Conservation (phyloP, 1,140 invertebrate species). For the Zaprionus ghesquierei region DNA sequence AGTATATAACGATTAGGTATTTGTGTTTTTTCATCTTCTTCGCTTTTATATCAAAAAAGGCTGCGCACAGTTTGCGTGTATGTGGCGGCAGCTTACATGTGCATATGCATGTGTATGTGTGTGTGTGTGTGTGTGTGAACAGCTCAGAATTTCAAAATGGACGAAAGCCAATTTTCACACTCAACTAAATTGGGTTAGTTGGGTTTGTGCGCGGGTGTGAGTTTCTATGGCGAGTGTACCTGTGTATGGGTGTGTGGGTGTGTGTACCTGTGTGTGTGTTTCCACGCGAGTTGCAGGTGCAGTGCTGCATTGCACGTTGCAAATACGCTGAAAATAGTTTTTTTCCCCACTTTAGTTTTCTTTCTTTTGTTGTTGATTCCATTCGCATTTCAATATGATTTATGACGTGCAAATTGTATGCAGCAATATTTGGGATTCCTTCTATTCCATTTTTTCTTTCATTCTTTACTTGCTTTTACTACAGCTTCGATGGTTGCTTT, state of each 20-base stretch:
- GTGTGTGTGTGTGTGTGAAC: slow-evolving; percentile 38
- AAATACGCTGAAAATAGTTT: slow-evolving; percentile 60
- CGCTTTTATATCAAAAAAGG: slow-evolving; percentile 59
- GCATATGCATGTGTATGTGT: slow-evolving; percentile 26
- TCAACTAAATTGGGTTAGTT: slow-evolving; percentile 79
- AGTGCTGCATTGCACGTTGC: slow-evolving; percentile 26
- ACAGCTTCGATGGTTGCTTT: background rate
- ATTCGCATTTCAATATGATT: slow-evolving; percentile 72
- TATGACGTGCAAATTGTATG: slow-evolving; percentile 73
- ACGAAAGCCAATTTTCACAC: slow-evolving; percentile 78
- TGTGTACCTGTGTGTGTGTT: background rate
- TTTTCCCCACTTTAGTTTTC: slow-evolving; percentile 12
- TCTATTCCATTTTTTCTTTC: slow-evolving; percentile 32
- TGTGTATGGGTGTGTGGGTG: background rate
- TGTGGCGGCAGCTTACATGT: slow-evolving; percentile 10
- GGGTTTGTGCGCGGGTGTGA: slow-evolving; percentile 4
- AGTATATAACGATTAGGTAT: slow-evolving; percentile 58
- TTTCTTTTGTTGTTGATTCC: slow-evolving; percentile 45
- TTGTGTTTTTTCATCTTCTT: slow-evolving; percentile 17
- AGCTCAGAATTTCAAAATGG: slow-evolving; percentile 76
- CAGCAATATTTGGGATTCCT: slow-evolving; percentile 57
- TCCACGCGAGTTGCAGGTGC: slow-evolving; percentile 48
- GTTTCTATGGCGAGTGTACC: background rate
- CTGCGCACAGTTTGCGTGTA: slow-evolving; percentile 33
- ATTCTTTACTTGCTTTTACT: slow-evolving; percentile 11